A percentile compares a stretch with the other conserved stretches of the same genome.
Evolutionary conservation across 2,888 invertebrate species (phyloP).

Genomic region (Stratiomys singularior): DNA sequence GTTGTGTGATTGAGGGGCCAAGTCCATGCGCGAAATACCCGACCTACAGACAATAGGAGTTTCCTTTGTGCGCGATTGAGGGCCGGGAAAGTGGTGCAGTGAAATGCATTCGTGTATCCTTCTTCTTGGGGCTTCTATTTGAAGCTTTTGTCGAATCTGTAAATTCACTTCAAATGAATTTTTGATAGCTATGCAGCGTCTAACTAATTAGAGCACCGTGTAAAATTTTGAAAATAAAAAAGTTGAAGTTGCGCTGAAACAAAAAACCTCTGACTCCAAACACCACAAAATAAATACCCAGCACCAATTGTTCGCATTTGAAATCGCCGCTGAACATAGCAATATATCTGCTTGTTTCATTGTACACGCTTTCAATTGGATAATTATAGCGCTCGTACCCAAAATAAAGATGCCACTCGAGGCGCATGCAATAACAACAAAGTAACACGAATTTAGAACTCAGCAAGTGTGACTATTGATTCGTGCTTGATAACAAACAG

Average conservation of each 20-base stretch:
- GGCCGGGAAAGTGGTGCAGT: slow-evolving; percentile 37
- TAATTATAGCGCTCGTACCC: slow-evolving; percentile 29
- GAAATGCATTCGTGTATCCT: slow-evolving; percentile 24
- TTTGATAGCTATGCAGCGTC: too few relatives aligned
- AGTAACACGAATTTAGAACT: background rate
- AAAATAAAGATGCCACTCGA: slow-evolving; percentile 26
- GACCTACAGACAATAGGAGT: slow-evolving; percentile 23
- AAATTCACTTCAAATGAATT: too few relatives aligned
- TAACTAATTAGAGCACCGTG: too few relatives aligned
- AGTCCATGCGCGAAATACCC: slow-evolving; percentile 37
- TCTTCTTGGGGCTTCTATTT: background rate
- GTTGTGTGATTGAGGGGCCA: slow-evolving; percentile 5
- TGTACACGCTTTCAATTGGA: slow-evolving; percentile 28
- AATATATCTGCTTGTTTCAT: background rate
- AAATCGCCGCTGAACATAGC: background rate
- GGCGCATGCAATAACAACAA: background rate
- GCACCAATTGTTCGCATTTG: background rate
- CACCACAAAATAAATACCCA: too few relatives aligned
- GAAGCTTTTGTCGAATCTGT: background rate
- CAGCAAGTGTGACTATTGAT: background rate
- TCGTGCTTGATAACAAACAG: slow-evolving; percentile 8
- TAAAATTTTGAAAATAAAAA: too few relatives aligned
- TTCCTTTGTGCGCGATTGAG: slow-evolving; percentile 38
- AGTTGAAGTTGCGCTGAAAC: too few relatives aligned
- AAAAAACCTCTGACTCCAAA: too few relatives aligned